Evolutionary conservation across 2,113 vertebrate genomes (phyloP).

Genomic region (Ellobius talpinus): DNA sequence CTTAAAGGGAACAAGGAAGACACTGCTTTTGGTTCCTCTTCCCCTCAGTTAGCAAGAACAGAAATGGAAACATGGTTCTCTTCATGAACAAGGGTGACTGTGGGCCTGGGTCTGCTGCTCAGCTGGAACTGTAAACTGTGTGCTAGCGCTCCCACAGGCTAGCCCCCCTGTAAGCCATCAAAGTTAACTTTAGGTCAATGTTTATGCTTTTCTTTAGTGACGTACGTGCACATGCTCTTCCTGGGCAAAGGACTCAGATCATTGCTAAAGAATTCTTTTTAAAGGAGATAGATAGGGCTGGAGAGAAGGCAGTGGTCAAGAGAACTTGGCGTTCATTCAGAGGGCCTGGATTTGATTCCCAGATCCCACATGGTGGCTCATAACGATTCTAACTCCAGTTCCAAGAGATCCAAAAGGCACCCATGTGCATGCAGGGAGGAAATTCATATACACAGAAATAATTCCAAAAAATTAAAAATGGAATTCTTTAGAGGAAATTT

Average conservation of each 20-base stretch:
- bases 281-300: background rate
- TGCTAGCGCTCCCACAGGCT: background rate
- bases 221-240: background rate
- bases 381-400: background rate
- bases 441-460: background rate
- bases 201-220: conserved; percentile 12
- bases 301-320: background rate
- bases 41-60: background rate
- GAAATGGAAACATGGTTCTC: background rate
- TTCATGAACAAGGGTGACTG: background rate
- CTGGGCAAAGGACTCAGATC: background rate
- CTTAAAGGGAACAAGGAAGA: conserved; percentile 29
- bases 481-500: background rate
- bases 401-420: background rate
- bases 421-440: background rate
- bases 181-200: background rate
- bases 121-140: background rate
- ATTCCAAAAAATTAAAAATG: background rate
- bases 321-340: background rate
- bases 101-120: background rate
- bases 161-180: background rate
- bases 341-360: background rate
- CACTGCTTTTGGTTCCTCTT: background rate
- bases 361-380: background rate
- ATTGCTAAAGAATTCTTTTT: conserved; percentile 1